Base-by-base conservation (phyloP, 2,113 vertebrate genomes). In the Aramus guarauna region DNA sequence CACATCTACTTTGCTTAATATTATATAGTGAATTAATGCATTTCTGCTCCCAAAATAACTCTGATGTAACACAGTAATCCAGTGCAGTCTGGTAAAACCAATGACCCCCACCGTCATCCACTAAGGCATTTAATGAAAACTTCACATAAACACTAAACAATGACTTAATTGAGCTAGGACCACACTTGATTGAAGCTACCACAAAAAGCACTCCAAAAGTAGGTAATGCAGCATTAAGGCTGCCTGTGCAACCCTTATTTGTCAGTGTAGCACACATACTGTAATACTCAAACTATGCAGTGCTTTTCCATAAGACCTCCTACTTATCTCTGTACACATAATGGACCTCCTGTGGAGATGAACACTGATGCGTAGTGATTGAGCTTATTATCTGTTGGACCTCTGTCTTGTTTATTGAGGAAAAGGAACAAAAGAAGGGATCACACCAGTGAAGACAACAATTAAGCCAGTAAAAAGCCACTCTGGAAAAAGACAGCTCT, bases 381-480 rank as follows among this genome's bases (percentile, higher is more conserved):
- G 47, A 94, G 73, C 76, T 91, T 47, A 87, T 78, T 87, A 66
- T 94, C 43, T 87, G 73, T 6, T 59, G 48, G 69, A 85, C 80
- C 39, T 78, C 55, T 36, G 59, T 37, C 68, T 86, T 58, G 53
- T 37, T 88, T 62, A 71, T 2, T 63, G 45, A 80, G 66, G 39
- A 88, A 88, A 66, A 79, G 36, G 36, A 82, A 96, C 75, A 94
- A 97, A 94, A 91, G 85, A 88, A 94, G 47, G 21, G 64, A 94
- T 89, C 41, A 43, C 6, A 47, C 17, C 84, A 80, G 26, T 9
- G 13, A 88, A 18, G 55, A 62, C 29, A 76, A 95, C 34, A 96
- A 94, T 68, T 71, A 84, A 85, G 53, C 53, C 19, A 52, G 84
- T 23, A 79, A 91, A 95, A 95, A 90, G 90, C 30, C 64, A 53